phyloP scores from a whole-genome alignment of 2,113 vertebrate genomes.

The Aphelocoma coerulescens region DNA sequence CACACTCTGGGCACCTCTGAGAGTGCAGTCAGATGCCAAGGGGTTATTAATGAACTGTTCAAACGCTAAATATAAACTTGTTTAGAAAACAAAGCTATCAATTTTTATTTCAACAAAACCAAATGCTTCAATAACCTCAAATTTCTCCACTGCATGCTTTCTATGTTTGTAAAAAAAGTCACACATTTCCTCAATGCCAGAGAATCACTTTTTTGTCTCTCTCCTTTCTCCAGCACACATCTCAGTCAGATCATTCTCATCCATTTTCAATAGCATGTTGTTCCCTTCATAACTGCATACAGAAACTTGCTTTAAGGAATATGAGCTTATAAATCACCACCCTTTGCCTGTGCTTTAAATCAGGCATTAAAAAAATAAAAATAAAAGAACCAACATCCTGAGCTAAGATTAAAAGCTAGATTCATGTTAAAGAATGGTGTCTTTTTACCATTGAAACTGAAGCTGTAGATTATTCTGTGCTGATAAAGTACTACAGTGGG shows the following conservation, averaged over 20 bases:
- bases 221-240: background rate
- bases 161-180: background rate
- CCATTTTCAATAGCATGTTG: background rate
- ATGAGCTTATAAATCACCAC: background rate
- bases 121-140: background rate
- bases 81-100: background rate
- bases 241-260: background rate
- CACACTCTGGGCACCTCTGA: background rate
- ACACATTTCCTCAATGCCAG: background rate
- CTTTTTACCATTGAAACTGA: slow-evolving; percentile 20
- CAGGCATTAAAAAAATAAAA: background rate
- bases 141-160: background rate
- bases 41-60: background rate
- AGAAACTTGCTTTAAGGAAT: background rate
- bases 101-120: background rate
- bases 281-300: background rate
- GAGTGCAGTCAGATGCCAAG: background rate
- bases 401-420: slow-evolving; percentile 35
- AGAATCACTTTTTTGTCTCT: background rate
- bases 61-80: background rate
- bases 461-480: slow-evolving; percentile 42
- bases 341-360: background rate
- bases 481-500: slow-evolving; percentile 40
- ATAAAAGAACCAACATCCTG: background rate
- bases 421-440: slow-evolving; percentile 42